These are phyloP conservation scores for Acestrorhynchus altus DNA, from an alignment of 2,797 vertebrate genomes.

Conservation along the genomic window DNA sequence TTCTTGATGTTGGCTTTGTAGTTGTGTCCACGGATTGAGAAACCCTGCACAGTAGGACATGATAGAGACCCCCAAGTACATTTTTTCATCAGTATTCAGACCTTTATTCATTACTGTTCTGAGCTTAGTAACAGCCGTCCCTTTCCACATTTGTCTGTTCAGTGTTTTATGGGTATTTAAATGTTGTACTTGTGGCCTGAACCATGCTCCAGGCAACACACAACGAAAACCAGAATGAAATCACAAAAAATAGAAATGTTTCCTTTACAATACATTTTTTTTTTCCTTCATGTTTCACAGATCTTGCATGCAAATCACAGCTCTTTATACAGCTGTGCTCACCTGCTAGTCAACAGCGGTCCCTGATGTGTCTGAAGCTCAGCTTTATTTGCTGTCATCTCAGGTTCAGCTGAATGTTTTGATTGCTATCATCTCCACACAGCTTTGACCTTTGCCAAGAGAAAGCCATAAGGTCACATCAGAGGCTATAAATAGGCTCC, in stretches of 20 bases:
- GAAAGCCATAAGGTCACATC: neutral
- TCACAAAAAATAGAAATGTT: neutral
- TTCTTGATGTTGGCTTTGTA: too few species aligned
- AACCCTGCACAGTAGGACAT: too few species aligned
- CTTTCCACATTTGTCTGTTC: too few species aligned
- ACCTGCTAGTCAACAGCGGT: conserved; percentile 13
- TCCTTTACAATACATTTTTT: neutral
- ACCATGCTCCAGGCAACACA: neutral
- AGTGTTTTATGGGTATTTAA: too few species aligned
- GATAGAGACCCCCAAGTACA: too few species aligned
- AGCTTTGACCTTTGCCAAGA: neutral
- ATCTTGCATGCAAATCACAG: neutral
- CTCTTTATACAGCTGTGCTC: neutral
- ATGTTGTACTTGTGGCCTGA: too few species aligned
- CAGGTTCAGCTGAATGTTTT: conserved; percentile 19
- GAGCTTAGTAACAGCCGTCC: neutral
- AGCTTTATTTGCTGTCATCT: conserved; percentile 29
- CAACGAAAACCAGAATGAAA: neutral
- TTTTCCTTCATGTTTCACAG: neutral
- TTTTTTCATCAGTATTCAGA: neutral
- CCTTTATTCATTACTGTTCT: neutral
- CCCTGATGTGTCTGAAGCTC: conserved; percentile 18
- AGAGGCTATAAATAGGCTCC: neutral
- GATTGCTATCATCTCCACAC: conserved; percentile 10
- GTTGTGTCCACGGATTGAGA: too few species aligned